A percentile compares a stretch with the other conserved stretches of the same genome.
Conservation (phyloP, 2,113 vertebrate species). For the Sylvilagus bachmani region DNA sequence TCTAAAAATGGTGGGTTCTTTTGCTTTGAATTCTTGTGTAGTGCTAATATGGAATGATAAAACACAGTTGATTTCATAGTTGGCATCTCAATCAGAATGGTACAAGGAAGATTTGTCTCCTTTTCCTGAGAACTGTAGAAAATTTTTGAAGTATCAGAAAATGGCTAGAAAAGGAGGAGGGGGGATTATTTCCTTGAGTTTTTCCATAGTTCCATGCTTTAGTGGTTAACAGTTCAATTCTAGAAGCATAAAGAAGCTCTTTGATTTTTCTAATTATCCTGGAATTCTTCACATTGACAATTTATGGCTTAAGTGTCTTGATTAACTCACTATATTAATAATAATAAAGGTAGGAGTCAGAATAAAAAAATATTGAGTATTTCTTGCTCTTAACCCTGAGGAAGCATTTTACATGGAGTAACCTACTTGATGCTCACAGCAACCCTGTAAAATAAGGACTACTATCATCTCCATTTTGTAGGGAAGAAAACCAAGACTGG, state of each 20-base stretch:
- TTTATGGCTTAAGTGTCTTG: slow-evolving; percentile 40
- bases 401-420: not conserved
- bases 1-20: slow-evolving; percentile 35
- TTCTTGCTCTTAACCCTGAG: not conserved
- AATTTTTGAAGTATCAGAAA: slow-evolving; percentile 41
- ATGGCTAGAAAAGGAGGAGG: not conserved
- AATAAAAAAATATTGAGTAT: not conserved
- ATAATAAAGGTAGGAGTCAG: not conserved
- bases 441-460: slow-evolving; percentile 7
- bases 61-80: not conserved
- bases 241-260: not conserved
- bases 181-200: not conserved
- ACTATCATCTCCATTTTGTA: slow-evolving; percentile 24
- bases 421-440: not conserved
- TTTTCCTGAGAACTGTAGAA: slow-evolving; percentile 30
- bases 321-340: not conserved
- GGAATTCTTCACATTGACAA: not conserved
- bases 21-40: slow-evolving; percentile 43
- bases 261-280: slow-evolving; percentile 11
- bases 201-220: not conserved
- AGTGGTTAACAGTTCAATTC: not conserved
- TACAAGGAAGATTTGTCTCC: slow-evolving; percentile 39
- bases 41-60: slow-evolving; percentile 29
- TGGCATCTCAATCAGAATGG: slow-evolving; percentile 32
- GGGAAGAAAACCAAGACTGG: slow-evolving; percentile 25